Evolutionary conservation across 2,888 invertebrate genomes (phyloP).

Genomic region (Lasiommata megera): DNA sequence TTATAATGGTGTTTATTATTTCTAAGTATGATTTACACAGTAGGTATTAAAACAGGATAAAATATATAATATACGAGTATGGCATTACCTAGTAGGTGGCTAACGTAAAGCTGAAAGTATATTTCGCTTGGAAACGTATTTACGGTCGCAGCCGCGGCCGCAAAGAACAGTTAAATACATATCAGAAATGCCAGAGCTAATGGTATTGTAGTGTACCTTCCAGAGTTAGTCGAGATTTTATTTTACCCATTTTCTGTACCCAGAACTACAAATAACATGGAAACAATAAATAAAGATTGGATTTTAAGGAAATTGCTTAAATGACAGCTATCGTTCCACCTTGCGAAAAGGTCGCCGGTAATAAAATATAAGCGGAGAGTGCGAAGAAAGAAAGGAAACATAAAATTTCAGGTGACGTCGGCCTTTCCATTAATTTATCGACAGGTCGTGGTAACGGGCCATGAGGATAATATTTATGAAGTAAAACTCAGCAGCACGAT

Average conservation of each 20-base stretch:
- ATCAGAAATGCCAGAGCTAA: constrained; percentile 9
- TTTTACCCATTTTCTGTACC: constrained; percentile 7
- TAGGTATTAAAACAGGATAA: neutral
- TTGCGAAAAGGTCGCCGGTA: constrained; percentile 41
- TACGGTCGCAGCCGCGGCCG: neutral
- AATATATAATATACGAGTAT: no score
- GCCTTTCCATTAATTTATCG: constrained; percentile 78
- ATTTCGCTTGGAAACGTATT: constrained; percentile 7
- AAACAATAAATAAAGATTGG: constrained; percentile 11
- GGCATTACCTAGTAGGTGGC: neutral
- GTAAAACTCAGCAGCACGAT: constrained; percentile 61
- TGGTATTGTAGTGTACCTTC: constrained; percentile 9
- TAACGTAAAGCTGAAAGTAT: neutral
- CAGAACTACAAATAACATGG: constrained; percentile 2
- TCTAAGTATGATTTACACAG: no score
- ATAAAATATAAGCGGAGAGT: constrained; percentile 60
- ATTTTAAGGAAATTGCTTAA: constrained; percentile 30
- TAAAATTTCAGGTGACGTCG: constrained; percentile 78
- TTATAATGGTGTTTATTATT: no score
- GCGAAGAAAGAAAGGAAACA: constrained; percentile 61
- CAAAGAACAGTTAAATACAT: constrained; percentile 8
- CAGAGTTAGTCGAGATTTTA: constrained; percentile 10
- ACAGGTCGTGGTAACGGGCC: constrained; percentile 77
- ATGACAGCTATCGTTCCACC: constrained; percentile 28
- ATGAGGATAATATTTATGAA: constrained; percentile 79